Evolutionary conservation across 2,888 invertebrate species (phyloP).

Genomic region (Diloba caeruleocephala): DNA sequence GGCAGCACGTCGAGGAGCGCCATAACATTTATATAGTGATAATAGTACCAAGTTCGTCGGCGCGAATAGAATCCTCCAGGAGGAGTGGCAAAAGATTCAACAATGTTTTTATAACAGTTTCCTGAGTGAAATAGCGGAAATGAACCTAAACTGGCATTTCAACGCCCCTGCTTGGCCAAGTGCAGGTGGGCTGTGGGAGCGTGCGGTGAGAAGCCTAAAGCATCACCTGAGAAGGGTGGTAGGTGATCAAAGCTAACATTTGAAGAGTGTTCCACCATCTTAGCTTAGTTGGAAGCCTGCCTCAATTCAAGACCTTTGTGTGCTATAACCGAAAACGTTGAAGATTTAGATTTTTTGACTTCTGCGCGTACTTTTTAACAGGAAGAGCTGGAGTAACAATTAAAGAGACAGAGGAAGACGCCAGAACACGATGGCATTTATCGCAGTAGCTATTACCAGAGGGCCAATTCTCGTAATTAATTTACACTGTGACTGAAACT

Average conservation of each 20-base stretch:
- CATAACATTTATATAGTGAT: conserved; percentile 11
- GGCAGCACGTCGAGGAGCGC: conserved; percentile 3
- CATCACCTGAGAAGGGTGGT: conserved; percentile 12
- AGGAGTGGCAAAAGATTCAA: not conserved
- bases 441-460: conserved; percentile 5
- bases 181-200: conserved; percentile 18
- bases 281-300: conserved; percentile 10
- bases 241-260: conserved; percentile 9
- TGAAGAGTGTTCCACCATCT: conserved; percentile 8
- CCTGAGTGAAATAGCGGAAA: not conserved
- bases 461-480: too few species aligned
- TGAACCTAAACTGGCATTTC: not conserved
- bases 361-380: conserved; percentile 5
- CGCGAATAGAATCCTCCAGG: not conserved
- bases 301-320: conserved; percentile 5
- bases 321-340: conserved; percentile 1
- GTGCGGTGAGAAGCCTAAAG: conserved; percentile 13
- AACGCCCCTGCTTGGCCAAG: conserved; percentile 8
- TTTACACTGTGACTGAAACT: too few species aligned
- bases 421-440: conserved; percentile 15
- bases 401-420: conserved; percentile 6
- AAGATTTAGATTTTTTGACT: conserved; percentile 4
- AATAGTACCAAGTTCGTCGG: conserved; percentile 11
- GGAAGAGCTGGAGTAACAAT: not conserved
- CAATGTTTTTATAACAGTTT: not conserved